Evolutionary conservation across 1,140 invertebrate genomes (phyloP).

Genomic region (Leptopilina clavipes): DNA sequence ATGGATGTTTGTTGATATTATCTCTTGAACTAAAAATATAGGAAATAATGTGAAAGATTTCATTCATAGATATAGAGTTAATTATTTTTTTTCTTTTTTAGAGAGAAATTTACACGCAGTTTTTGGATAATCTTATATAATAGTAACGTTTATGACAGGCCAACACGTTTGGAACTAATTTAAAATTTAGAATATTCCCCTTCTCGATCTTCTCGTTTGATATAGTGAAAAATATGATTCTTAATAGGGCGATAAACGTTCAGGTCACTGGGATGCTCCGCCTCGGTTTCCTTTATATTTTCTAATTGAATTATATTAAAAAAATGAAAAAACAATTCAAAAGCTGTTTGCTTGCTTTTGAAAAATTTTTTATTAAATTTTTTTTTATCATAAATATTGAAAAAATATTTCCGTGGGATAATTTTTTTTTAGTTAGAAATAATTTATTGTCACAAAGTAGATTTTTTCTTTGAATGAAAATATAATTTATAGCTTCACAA

Average conservation of each 20-base stretch:
- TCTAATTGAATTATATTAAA: constrained; percentile 5
- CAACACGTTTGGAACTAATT: constrained; percentile 7
- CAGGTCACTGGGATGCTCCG: background rate
- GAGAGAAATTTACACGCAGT: too few species aligned
- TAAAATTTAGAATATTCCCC: constrained; percentile 13
- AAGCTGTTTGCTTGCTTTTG: background rate
- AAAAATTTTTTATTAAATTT: background rate
- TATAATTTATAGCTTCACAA: too few species aligned
- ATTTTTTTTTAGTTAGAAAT: background rate
- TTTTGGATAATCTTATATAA: too few species aligned
- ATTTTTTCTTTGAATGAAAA: too few species aligned
- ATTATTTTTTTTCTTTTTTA: too few species aligned
- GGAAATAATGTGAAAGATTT: too few species aligned
- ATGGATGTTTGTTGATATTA: too few species aligned
- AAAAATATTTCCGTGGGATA: background rate
- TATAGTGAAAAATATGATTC: constrained; percentile 12
- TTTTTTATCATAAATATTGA: too few species aligned
- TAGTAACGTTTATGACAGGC: too few species aligned
- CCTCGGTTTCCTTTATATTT: constrained; percentile 14
- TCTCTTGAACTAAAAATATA: too few species aligned
- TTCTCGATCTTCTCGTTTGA: background rate
- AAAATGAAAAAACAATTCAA: background rate
- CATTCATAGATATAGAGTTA: too few species aligned
- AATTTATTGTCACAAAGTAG: too few species aligned
- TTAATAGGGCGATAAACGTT: constrained; percentile 16